phyloP scores from a whole-genome alignment of 2,888 invertebrate species.

The Ephialtes manifestator region DNA sequence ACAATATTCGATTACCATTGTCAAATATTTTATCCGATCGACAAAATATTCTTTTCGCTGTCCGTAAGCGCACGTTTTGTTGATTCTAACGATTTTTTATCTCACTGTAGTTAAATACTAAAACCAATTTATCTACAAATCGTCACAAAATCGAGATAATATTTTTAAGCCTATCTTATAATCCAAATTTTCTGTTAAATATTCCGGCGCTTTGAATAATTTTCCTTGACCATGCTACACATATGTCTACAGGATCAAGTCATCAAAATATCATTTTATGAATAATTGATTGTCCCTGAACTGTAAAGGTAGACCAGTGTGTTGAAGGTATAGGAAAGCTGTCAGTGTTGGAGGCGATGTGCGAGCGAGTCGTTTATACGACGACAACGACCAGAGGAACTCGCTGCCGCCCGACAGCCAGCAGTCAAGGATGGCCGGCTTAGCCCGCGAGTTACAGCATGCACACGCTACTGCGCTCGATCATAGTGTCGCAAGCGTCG shows the following conservation, averaged over 20 bases:
- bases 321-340: constrained; percentile 44
- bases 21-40: too few species aligned
- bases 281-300: constrained; percentile 64
- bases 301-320: constrained; percentile 38
- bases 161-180: too few species aligned
- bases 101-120: too few species aligned
- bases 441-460: constrained; percentile 65
- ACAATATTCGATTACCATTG: too few species aligned
- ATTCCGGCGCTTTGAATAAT: background rate
- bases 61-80: too few species aligned
- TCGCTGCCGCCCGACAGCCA: constrained; percentile 61
- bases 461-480: constrained; percentile 44
- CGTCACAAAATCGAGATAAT: too few species aligned
- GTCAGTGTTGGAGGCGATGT: constrained; percentile 58
- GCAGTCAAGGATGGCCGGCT: constrained; percentile 83
- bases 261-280: constrained; percentile 53
- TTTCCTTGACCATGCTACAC: constrained; percentile 20
- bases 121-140: too few species aligned
- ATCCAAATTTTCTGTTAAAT: background rate
- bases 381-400: constrained; percentile 48
- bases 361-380: constrained; percentile 14
- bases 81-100: too few species aligned
- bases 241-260: constrained; percentile 9
- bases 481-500: constrained; percentile 45
- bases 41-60: too few species aligned